These are phyloP conservation scores for Pteruthius melanotis DNA, from an alignment of 2,113 vertebrate genomes.

Conservation along the genomic window DNA sequence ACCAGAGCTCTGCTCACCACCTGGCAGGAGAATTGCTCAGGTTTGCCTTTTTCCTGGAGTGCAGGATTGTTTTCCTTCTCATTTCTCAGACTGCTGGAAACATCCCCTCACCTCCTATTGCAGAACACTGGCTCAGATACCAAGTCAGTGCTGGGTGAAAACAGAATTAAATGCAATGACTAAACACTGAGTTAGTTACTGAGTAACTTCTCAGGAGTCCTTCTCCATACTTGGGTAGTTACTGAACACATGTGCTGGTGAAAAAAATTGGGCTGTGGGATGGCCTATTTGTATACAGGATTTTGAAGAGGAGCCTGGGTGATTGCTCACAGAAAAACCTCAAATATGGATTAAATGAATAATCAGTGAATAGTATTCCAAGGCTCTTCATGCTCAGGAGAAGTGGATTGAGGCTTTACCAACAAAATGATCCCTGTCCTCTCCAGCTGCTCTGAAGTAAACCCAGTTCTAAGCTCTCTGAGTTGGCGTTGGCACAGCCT, in stretches of 20 bases:
- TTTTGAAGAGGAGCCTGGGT: neutral
- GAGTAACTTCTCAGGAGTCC: neutral
- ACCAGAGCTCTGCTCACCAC: neutral
- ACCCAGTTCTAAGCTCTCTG: neutral
- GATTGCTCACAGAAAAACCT: neutral
- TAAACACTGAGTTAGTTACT: neutral
- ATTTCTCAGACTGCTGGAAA: fast-evolving
- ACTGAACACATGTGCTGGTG: neutral
- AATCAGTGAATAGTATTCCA: neutral
- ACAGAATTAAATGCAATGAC: neutral
- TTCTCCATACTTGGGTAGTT: neutral
- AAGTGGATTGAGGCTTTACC: neutral
- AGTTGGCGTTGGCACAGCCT: fast-evolving
- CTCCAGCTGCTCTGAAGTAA: neutral
- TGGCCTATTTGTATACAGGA: fast-evolving
- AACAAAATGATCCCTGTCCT: fast-evolving
- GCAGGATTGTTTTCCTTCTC: neutral
- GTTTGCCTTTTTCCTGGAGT: neutral
- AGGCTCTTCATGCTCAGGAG: neutral
- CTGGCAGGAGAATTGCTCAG: neutral
- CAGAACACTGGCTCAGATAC: neutral
- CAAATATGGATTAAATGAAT: neutral
- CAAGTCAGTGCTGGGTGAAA: neutral
- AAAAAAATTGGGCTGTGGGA: neutral
- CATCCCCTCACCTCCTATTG: neutral